phyloP scores from a whole-genome alignment of 2,888 invertebrate species.

The Yponomeuta malinellus region DNA sequence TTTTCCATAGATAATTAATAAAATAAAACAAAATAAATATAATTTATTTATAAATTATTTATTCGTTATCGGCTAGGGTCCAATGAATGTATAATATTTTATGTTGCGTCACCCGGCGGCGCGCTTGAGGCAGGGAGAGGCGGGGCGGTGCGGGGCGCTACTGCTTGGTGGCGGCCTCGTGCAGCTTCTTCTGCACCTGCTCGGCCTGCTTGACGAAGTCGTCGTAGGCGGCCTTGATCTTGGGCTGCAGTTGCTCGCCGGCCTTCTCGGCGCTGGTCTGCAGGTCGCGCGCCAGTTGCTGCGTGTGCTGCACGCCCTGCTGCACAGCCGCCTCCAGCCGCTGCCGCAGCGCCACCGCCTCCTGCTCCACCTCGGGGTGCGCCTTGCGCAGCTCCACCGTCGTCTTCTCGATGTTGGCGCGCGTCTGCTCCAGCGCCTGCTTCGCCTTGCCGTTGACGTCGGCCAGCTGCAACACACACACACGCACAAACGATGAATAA shows the following conservation, averaged over 20 bases:
- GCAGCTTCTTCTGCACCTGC: constrained; percentile 55
- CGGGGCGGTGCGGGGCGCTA: constrained; percentile 22
- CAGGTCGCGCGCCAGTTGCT: constrained; percentile 58
- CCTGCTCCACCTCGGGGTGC: constrained; percentile 62
- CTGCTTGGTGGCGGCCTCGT: constrained; percentile 62
- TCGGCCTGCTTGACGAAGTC: constrained; percentile 53
- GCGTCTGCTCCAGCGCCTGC: constrained; percentile 47
- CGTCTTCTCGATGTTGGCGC: constrained; percentile 41
- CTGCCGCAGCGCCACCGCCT: constrained; percentile 44
- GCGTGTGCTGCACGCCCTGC: constrained; percentile 46
- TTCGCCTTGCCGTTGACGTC: constrained; percentile 63
- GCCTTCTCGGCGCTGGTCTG: constrained; percentile 45
- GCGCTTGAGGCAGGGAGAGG: too few relatives aligned
- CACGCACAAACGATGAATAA: too few relatives aligned
- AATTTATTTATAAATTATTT: too few relatives aligned
- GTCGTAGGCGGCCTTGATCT: constrained; percentile 58
- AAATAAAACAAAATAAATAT: too few relatives aligned
- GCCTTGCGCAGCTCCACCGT: constrained; percentile 50
- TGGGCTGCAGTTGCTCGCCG: constrained; percentile 57
- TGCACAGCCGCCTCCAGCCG: constrained; percentile 48
- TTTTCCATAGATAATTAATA: too few relatives aligned
- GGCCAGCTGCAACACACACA: constrained; percentile 19
- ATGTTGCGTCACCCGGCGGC: too few relatives aligned
- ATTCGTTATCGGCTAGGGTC: too few relatives aligned
- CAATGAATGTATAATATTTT: too few relatives aligned